Evolutionary conservation across 2,888 invertebrate species (phyloP).

Genomic region (Tortricodes alternella): DNA sequence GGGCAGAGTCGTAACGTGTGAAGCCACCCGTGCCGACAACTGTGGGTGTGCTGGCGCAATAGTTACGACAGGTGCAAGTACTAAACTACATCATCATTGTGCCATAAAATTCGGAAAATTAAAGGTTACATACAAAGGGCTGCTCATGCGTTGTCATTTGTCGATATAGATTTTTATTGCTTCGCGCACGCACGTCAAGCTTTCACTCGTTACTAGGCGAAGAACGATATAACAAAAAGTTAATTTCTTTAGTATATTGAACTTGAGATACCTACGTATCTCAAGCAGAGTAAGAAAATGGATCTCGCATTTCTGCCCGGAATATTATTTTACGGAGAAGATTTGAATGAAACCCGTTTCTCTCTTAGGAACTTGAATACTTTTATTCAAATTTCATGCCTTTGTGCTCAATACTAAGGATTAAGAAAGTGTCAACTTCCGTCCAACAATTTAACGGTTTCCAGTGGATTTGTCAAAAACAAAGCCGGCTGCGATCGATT

Average conservation of each 20-base stretch:
- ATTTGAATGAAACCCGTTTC: no score
- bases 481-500: conserved; percentile 44
- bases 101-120: conserved; percentile 10
- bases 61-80: conserved; percentile 24
- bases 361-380: no score
- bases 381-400: no score
- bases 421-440: conserved; percentile 18
- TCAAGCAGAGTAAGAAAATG: no score
- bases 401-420: neutral
- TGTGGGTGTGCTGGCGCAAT: conserved; percentile 35
- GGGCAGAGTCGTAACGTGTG: conserved; percentile 30
- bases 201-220: neutral
- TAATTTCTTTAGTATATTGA: neutral
- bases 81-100: conserved; percentile 19
- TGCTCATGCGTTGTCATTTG: conserved; percentile 3
- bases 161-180: conserved; percentile 18
- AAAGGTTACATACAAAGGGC: neutral
- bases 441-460: conserved; percentile 45
- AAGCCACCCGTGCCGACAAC: conserved; percentile 25
- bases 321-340: no score
- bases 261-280: no score
- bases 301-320: no score
- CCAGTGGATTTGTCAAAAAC: conserved; percentile 47
- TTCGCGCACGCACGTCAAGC: conserved; percentile 13
- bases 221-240: neutral